Evolutionary conservation across 64 coral and sea anemone species (phyloP).

Genomic region (Catalaphyllia jardinei): DNA sequence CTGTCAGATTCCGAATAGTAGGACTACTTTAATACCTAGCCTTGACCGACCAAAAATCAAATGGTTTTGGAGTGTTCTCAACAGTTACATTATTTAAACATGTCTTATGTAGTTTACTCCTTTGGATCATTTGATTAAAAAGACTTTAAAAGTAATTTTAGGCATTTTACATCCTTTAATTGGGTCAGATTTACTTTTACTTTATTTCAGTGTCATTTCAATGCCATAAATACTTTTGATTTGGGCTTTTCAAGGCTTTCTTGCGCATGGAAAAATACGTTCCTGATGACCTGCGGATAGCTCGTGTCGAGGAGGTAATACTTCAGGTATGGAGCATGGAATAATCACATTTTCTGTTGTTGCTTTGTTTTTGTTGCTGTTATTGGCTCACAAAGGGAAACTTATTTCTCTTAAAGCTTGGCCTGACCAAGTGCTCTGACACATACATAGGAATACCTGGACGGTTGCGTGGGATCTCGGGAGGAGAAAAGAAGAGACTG

Average conservation of each 20-base stretch:
- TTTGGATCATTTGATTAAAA: too few species aligned
- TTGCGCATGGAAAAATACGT: constrained; percentile 51
- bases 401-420: constrained; percentile 26
- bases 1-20: too few species aligned
- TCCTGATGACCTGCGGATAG: constrained; percentile 5
- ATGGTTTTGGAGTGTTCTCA: too few species aligned
- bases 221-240: background rate
- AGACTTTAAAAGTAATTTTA: too few species aligned
- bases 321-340: constrained; percentile 1
- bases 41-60: too few species aligned
- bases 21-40: too few species aligned
- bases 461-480: constrained; percentile 50
- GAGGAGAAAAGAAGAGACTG: constrained; percentile 65
- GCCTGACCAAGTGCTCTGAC: constrained; percentile 47
- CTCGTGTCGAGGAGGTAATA: constrained; percentile 50
- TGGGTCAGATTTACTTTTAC: too few species aligned
- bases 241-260: constrained; percentile 24
- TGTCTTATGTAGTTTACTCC: too few species aligned
- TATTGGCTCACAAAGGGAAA: background rate
- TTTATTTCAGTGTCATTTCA: too few species aligned
- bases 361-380: too few species aligned
- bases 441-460: constrained; percentile 56
- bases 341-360: background rate
- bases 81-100: too few species aligned
- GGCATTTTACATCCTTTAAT: too few species aligned